phyloP scores from a whole-genome alignment of 2,113 vertebrate genomes.

The Halichoeres trimaculatus region DNA sequence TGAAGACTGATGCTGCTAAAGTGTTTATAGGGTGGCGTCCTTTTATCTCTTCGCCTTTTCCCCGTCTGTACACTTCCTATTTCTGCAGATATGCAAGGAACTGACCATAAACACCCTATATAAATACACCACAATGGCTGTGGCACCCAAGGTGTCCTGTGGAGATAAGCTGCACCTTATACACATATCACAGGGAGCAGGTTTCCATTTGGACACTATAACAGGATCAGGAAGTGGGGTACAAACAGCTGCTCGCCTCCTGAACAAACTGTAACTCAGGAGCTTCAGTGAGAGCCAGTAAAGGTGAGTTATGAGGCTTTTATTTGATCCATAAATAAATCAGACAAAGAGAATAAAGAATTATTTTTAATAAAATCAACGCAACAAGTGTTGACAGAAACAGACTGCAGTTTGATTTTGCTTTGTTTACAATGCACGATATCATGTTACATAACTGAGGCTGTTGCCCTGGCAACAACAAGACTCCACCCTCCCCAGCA shows the following conservation, averaged over 20 bases:
- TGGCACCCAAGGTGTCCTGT: slow-evolving; percentile 37
- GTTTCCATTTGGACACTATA: slow-evolving; percentile 24
- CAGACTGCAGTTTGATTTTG: slow-evolving; percentile 9
- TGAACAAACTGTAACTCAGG: slow-evolving; percentile 35
- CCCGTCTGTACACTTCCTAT: slow-evolving; percentile 19
- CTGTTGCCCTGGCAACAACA: slow-evolving; percentile 72
- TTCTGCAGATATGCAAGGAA: slow-evolving; percentile 30
- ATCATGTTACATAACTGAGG: slow-evolving; percentile 81
- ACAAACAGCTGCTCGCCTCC: neutral
- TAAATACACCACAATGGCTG: slow-evolving; percentile 34
- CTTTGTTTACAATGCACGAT: slow-evolving; percentile 78
- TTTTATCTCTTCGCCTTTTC: slow-evolving; percentile 14
- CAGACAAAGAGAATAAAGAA: neutral
- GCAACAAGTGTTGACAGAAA: neutral
- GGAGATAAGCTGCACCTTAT: slow-evolving; percentile 45
- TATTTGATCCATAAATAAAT: slow-evolving; percentile 27
- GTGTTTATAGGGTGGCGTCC: slow-evolving; percentile 62
- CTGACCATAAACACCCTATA: slow-evolving; percentile 17
- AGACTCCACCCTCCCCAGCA: slow-evolving; percentile 39
- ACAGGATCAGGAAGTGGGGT: slow-evolving; percentile 5
- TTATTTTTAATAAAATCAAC: neutral
- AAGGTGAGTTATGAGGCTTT: slow-evolving; percentile 24
- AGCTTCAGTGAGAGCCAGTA: slow-evolving; percentile 21
- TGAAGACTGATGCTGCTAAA: slow-evolving; percentile 57
- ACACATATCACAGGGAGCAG: slow-evolving; percentile 15